phyloP scores from a whole-genome alignment of 2,113 vertebrate genomes.

The Eonycteris spelaea region DNA sequence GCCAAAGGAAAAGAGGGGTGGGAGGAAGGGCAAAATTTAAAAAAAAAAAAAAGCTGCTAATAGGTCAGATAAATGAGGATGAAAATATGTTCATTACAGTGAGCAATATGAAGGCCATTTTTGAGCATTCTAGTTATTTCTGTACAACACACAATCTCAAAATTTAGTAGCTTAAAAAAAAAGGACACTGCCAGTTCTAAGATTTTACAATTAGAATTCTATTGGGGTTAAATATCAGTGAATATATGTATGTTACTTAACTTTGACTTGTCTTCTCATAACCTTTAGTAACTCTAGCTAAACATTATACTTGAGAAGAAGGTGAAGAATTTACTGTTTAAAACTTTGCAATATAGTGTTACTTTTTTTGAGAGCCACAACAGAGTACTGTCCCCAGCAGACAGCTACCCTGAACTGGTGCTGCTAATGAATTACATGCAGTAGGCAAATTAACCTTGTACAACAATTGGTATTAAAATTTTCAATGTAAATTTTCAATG shows the following conservation, averaged over 20 bases:
- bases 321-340: neutral
- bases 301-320: neutral
- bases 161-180: neutral
- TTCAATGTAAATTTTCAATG: neutral
- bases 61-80: neutral
- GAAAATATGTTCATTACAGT: neutral
- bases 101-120: neutral
- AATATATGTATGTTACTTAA: neutral
- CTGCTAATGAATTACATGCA: neutral
- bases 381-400: neutral
- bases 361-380: neutral
- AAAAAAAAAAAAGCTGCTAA: neutral
- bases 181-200: neutral
- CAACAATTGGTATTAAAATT: neutral
- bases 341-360: neutral
- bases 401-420: neutral
- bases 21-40: neutral
- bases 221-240: neutral
- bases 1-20: too few species aligned
- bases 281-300: neutral
- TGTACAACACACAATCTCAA: neutral
- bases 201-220: neutral
- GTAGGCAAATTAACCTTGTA: neutral
- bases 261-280: neutral
- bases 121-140: neutral